Conservation (phyloP, 1,140 invertebrate genomes). For the Radopholus similis region DNA sequence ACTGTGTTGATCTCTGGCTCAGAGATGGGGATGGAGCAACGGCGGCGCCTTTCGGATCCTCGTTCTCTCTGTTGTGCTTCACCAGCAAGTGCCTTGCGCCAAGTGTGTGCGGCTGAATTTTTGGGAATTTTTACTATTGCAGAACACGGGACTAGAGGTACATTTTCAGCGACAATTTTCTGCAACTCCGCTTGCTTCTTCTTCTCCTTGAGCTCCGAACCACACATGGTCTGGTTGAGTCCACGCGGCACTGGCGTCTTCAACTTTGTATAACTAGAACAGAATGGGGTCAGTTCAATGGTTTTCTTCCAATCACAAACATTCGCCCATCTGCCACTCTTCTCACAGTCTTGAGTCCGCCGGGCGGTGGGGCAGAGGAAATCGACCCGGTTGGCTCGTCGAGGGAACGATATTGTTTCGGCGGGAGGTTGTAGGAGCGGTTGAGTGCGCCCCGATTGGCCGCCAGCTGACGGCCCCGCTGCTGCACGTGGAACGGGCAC, state of each 20-base stretch:
- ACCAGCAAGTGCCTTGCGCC: background rate
- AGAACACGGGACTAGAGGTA: background rate
- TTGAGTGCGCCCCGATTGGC: constrained; percentile 32
- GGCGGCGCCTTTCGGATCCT: background rate
- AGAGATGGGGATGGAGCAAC: background rate
- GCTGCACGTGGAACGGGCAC: constrained; percentile 36
- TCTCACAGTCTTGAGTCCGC: constrained; percentile 26
- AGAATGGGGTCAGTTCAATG: background rate
- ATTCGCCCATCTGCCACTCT: background rate
- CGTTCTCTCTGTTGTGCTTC: background rate
- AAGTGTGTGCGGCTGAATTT: background rate
- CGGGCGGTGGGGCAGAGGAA: background rate
- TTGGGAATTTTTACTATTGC: background rate
- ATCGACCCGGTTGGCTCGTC: background rate
- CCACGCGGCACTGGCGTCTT: background rate
- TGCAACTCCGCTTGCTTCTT: background rate
- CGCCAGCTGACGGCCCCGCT: constrained; percentile 23
- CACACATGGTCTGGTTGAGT: background rate
- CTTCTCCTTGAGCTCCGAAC: background rate
- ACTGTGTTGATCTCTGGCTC: background rate
- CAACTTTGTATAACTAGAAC: background rate
- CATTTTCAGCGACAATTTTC: constrained; percentile 11
- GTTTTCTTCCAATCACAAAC: too few species aligned
- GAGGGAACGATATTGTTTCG: constrained; percentile 19
- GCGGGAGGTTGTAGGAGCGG: constrained; percentile 15